Percentiles rank a stretch among this genome's conserved stretches.
These are phyloP conservation scores for Sebastes oblongus DNA, from an alignment of 2,797 vertebrate species.

Conservation along the genomic window DNA sequence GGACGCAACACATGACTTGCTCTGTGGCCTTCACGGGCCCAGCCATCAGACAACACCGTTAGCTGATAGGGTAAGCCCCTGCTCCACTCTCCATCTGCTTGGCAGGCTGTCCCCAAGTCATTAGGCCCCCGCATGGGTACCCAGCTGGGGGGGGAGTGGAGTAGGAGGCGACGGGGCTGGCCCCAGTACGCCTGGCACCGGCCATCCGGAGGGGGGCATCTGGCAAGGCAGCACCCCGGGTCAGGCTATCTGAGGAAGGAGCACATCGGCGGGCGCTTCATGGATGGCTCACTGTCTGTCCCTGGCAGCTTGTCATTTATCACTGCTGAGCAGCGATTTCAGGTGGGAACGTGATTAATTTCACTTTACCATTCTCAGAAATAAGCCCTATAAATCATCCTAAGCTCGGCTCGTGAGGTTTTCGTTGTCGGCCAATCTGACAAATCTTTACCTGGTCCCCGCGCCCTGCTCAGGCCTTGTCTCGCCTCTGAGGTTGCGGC, in stretches of 20 bases:
- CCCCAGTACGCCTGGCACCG: slow-evolving; percentile 50
- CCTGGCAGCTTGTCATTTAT: slow-evolving; percentile 87
- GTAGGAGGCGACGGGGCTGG: slow-evolving; percentile 41
- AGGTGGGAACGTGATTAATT: slow-evolving; percentile 88
- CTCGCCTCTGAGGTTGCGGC: slow-evolving; percentile 41
- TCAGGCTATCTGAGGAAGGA: slow-evolving; percentile 83
- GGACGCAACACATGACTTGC: slow-evolving; percentile 28
- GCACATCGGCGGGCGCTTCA: slow-evolving; percentile 74
- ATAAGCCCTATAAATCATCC: slow-evolving; percentile 89
- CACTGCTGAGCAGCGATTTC: slow-evolving; percentile 84
- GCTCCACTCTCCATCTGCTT: slow-evolving; percentile 71
- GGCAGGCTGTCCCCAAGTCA: slow-evolving; percentile 71
- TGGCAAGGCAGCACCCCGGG: slow-evolving; percentile 75
- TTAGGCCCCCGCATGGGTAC: slow-evolving; percentile 68
- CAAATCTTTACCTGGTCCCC: slow-evolving; percentile 81
- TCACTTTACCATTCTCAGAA: slow-evolving; percentile 88
- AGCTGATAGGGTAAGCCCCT: slow-evolving; percentile 51
- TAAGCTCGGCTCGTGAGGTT: slow-evolving; percentile 70
- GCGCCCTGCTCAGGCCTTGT: slow-evolving; percentile 53
- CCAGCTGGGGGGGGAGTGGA: slow-evolving; percentile 53
- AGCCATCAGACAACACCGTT: slow-evolving; percentile 35
- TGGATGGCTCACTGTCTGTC: slow-evolving; percentile 85
- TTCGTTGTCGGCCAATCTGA: slow-evolving; percentile 74
- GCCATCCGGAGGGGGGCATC: slow-evolving; percentile 75
- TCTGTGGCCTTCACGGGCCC: slow-evolving; percentile 12